Conservation (phyloP, 2,888 invertebrate species). For the Cantharis nigra region DNA sequence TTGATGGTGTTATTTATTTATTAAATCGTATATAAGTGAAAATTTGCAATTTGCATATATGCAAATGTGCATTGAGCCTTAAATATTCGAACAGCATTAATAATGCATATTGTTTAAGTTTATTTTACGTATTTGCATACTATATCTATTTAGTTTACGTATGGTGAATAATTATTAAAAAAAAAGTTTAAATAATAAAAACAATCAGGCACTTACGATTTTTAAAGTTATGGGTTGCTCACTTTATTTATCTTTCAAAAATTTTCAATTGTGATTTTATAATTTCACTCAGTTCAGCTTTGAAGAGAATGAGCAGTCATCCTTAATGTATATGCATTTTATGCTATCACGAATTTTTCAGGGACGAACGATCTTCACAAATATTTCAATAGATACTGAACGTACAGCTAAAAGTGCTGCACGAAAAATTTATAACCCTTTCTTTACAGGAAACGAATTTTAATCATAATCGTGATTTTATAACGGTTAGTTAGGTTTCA, state of each 20-base stretch:
- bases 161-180: background rate
- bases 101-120: slow-evolving; percentile 13
- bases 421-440: background rate
- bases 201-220: background rate
- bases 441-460: background rate
- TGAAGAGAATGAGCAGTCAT: background rate
- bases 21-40: slow-evolving; percentile 12
- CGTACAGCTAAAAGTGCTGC: background rate
- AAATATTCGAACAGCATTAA: slow-evolving; percentile 12
- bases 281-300: background rate
- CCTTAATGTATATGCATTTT: background rate
- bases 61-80: slow-evolving; percentile 10
- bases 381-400: background rate
- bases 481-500: background rate
- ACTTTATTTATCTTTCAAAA: background rate
- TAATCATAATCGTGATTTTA: background rate
- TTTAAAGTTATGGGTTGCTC: background rate
- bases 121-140: slow-evolving; percentile 7
- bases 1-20: slow-evolving; percentile 4
- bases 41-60: slow-evolving; percentile 18
- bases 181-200: background rate
- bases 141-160: background rate
- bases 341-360: background rate
- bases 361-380: background rate
- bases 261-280: background rate